phyloP scores from a whole-genome alignment of 2,888 invertebrate species.

The Prosopocoilus inquinatus region DNA sequence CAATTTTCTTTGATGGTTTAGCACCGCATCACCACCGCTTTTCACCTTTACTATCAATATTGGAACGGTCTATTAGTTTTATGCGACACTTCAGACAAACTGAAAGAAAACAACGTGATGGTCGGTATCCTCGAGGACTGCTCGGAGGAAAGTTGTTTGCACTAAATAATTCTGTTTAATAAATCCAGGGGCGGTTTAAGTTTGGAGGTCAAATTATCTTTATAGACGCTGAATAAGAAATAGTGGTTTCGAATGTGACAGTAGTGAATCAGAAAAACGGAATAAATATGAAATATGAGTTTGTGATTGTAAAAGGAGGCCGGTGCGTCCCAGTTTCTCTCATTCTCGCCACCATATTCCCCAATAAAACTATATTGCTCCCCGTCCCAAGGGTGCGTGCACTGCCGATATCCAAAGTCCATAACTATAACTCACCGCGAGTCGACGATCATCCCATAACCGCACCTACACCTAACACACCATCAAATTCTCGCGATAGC shows the following conservation, averaged over 20 bases:
- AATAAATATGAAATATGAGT: slow-evolving; percentile 48
- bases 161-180: no score
- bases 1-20: slow-evolving; percentile 19
- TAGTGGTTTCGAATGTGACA: slow-evolving; percentile 38
- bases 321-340: slow-evolving; percentile 26
- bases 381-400: slow-evolving; percentile 19
- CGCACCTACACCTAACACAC: slow-evolving; percentile 38
- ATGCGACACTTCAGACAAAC: background rate
- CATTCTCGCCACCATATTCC: slow-evolving; percentile 33
- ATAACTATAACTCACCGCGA: slow-evolving; percentile 42
- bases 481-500: slow-evolving; percentile 39
- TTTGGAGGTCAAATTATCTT: background rate
- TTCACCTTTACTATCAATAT: slow-evolving; percentile 17
- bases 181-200: no score
- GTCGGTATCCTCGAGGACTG: background rate
- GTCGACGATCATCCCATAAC: slow-evolving; percentile 36
- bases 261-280: slow-evolving; percentile 44
- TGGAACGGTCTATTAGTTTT: slow-evolving; percentile 10
- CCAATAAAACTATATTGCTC: slow-evolving; percentile 35
- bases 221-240: slow-evolving; percentile 3
- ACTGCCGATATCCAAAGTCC: slow-evolving; percentile 34
- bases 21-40: slow-evolving; percentile 12
- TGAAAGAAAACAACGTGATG: background rate
- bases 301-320: slow-evolving; percentile 41
- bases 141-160: no score